Evolutionary conservation across 2,888 invertebrate genomes (phyloP).

Genomic region (Spodoptera picta): DNA sequence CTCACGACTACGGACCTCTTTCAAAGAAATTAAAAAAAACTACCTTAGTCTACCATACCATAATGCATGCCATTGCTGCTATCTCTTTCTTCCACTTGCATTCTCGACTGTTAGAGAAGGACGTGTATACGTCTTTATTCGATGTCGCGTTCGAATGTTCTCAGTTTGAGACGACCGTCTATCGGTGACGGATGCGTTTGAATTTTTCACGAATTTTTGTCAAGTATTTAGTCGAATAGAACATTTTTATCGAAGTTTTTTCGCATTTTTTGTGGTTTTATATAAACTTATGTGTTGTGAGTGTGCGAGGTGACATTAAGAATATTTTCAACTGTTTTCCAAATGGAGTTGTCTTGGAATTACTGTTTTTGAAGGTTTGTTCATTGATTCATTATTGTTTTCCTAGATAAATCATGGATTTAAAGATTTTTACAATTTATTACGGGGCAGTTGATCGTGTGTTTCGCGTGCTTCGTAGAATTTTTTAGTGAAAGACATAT

Average conservation of each 20-base stretch:
- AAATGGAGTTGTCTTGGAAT: constrained; percentile 33
- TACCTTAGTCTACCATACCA: constrained; percentile 76
- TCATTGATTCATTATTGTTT: not conserved
- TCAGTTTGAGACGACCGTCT: constrained; percentile 66
- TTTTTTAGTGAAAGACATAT: too few species aligned
- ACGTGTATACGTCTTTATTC: constrained; percentile 66
- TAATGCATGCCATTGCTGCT: constrained; percentile 84
- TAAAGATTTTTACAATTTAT: too few species aligned
- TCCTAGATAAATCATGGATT: too few species aligned
- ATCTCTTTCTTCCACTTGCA: constrained; percentile 60
- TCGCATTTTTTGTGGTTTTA: constrained; percentile 19
- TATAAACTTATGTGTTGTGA: constrained; percentile 17
- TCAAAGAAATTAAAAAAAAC: constrained; percentile 86
- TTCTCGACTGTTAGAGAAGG: constrained; percentile 56
- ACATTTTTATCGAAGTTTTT: constrained; percentile 11
- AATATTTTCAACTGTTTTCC: constrained; percentile 2
- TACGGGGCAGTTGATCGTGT: too few species aligned
- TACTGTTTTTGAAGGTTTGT: constrained; percentile 35
- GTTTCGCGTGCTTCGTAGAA: too few species aligned
- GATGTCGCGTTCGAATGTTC: constrained; percentile 36
- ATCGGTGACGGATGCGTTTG: constrained; percentile 34
- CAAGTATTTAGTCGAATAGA: not conserved
- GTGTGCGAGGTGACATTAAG: constrained; percentile 38
- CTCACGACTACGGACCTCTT: constrained; percentile 85
- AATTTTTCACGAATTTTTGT: constrained; percentile 33